These are phyloP conservation scores for Abscondita cerata DNA, from an alignment of 2,888 invertebrate species.

Conservation along the genomic window DNA sequence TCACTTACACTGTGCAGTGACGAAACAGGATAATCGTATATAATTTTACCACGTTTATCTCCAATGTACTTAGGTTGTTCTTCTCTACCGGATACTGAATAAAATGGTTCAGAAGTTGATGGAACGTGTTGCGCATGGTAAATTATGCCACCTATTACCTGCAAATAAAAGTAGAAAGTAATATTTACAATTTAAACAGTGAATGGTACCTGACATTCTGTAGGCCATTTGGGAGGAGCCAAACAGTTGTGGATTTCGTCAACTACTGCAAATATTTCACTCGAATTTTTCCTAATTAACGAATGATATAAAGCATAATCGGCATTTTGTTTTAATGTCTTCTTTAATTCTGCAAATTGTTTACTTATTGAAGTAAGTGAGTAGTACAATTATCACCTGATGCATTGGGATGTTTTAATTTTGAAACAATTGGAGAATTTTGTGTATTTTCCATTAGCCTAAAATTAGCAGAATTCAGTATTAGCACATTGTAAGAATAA, in stretches of 20 bases:
- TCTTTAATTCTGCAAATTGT: too few species aligned
- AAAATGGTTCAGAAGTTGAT: slow-evolving; percentile 80
- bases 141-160: slow-evolving; percentile 85
- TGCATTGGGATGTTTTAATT: too few species aligned
- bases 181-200: neutral
- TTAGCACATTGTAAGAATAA: too few species aligned
- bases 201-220: slow-evolving; percentile 81
- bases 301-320: slow-evolving; percentile 56
- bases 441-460: too few species aligned
- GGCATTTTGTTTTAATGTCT: slow-evolving; percentile 33
- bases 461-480: too few species aligned
- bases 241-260: slow-evolving; percentile 56
- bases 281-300: slow-evolving; percentile 74
- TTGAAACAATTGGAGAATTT: too few species aligned
- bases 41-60: slow-evolving; percentile 84
- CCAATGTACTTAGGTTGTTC: slow-evolving; percentile 84
- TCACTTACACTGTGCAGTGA: slow-evolving; percentile 81
- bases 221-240: slow-evolving; percentile 85
- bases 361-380: too few species aligned
- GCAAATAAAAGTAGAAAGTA: slow-evolving; percentile 11
- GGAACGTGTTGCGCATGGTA: slow-evolving; percentile 79
- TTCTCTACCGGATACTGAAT: slow-evolving; percentile 78
- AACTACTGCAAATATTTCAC: slow-evolving; percentile 67
- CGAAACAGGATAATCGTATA: slow-evolving; percentile 74
- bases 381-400: too few species aligned